Conservation (phyloP, 2,888 invertebrate species). For the Pristionchus fissidentatus region DNA sequence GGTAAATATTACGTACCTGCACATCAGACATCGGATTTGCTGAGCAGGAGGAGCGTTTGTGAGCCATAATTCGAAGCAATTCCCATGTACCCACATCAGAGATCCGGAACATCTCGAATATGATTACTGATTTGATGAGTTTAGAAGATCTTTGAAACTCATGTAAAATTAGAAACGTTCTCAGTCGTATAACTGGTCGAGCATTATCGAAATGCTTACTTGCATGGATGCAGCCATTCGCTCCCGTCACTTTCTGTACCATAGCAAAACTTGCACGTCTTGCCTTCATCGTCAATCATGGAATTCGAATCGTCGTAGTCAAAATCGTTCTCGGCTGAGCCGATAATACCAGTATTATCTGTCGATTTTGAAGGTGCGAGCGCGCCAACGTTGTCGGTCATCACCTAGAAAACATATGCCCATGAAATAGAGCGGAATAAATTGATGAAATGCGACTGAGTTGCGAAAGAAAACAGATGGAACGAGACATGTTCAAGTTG, state of each 20-base stretch:
- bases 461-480: not conserved
- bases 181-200: not conserved
- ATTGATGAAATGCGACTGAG: not conserved
- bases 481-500: not conserved
- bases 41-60: conserved; percentile 59
- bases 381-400: not conserved
- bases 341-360: not conserved
- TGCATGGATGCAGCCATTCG: conserved; percentile 47
- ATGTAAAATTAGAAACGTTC: not conserved
- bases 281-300: not conserved
- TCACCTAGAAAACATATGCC: not conserved
- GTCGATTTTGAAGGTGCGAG: conserved; percentile 14
- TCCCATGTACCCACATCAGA: conserved; percentile 61
- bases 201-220: not conserved
- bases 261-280: conserved; percentile 48
- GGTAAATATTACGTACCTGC: conserved; percentile 52
- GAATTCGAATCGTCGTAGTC: not conserved
- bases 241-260: conserved; percentile 37
- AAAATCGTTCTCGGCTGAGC: not conserved
- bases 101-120: conserved; percentile 44
- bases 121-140: not conserved
- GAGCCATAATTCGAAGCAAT: conserved; percentile 63
- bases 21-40: conserved; percentile 60
- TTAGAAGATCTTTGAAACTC: not conserved
- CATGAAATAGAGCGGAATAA: not conserved